Base-by-base conservation (phyloP, 1,140 invertebrate genomes). In the Eubasilissa regina region DNA sequence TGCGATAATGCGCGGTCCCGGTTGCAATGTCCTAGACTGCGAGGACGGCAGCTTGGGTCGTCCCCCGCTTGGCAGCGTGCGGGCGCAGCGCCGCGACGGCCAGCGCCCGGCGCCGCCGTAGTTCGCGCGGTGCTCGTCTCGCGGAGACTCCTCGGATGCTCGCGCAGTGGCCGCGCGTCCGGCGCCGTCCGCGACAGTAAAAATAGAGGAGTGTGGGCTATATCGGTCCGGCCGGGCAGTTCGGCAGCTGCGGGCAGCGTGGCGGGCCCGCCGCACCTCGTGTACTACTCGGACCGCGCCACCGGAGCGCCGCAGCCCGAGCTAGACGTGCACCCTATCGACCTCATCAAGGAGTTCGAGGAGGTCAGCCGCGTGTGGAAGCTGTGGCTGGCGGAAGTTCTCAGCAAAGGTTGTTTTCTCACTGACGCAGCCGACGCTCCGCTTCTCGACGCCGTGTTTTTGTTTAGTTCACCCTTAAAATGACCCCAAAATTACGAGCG, bases 321-420 rank as follows among this genome's bases (percentile, higher is more conserved):
- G 72, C 90, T 91, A 76, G 85, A 85, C 82, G 92, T 94, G 83
- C 95, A 95, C 87, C 92, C 93, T 35, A 89, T 94, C 84, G 94
- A 95, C 85, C 92, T 95, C 84, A 96, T 96, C 87, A 95, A 95
- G 89, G 95, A 96, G 86, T 96, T 96, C 87, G 94, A 95, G 82
- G 89, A 92, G 53, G 91, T 94, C 84, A 93, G 94, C 81, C 92
- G 93, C 66, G 91, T 90, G 35, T 93, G 94, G 90, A 94, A 94
- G 86, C 90, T 92, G 83, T 92, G 93, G 86, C 90, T 95, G 78
- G 91, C 92, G 76, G 92, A 94, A 85, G 89, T 92, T 82, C 89
- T 95, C 17, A 90, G 93, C 83, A 90, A 92, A 95, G 94, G 94
- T 95, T 89, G 76, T 84, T 85, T 84, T 82, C 85, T 84, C 84